These are phyloP conservation scores for Leiothrix lutea DNA, from an alignment of 2,113 vertebrate genomes.

Conservation along the genomic window DNA sequence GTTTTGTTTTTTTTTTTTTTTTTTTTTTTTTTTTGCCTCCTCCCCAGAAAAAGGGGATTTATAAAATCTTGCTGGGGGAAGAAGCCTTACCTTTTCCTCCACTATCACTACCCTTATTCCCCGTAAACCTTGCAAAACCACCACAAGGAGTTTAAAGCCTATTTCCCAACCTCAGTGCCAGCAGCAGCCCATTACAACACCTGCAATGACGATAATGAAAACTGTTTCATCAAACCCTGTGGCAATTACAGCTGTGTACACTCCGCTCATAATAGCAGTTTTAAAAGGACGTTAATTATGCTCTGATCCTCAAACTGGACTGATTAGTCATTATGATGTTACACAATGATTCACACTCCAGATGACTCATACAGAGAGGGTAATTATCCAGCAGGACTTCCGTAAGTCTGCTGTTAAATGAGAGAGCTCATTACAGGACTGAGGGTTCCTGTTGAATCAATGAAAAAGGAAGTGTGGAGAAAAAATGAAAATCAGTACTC, in stretches of 20 bases:
- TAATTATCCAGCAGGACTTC: background rate
- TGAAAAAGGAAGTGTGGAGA: background rate
- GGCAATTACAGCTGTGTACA: background rate
- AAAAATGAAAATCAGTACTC: background rate
- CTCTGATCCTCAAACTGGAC: background rate
- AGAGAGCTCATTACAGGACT: background rate
- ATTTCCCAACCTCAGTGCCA: background rate
- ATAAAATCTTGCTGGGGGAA: background rate
- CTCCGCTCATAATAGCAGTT: background rate
- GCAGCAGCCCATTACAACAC: background rate
- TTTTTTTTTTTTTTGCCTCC: background rate
- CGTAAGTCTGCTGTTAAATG: background rate
- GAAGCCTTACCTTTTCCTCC: background rate
- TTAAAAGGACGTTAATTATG: background rate
- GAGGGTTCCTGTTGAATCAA: background rate
- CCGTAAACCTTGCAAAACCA: background rate
- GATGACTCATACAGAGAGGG: background rate
- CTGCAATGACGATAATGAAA: background rate
- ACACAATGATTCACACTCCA: conserved; percentile 2
- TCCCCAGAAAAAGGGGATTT: background rate
- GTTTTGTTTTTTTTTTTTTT: background rate
- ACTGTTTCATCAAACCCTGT: background rate
- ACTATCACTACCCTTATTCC: background rate
- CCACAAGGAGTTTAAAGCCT: background rate
- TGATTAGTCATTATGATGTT: background rate